phyloP scores from a whole-genome alignment of 2,797 vertebrate species.

The Salarias fasciatus region DNA sequence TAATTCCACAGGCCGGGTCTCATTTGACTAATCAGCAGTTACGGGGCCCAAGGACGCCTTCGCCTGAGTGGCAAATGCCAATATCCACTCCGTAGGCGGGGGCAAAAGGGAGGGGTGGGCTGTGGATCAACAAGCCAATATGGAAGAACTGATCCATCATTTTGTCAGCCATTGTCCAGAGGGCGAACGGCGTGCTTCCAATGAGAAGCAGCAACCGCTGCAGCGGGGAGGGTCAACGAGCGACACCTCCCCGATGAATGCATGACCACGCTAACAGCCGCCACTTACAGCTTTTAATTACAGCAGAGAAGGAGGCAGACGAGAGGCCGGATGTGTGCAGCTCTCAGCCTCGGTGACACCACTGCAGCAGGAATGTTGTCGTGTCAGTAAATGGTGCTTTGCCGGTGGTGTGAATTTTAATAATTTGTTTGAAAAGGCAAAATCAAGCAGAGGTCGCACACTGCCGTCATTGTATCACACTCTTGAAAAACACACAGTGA shows the following conservation, averaged over 20 bases:
- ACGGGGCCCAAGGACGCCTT: slow-evolving; percentile 76
- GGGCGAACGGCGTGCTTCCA: slow-evolving; percentile 80
- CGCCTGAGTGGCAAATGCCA: slow-evolving; percentile 94
- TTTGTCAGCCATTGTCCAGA: slow-evolving; percentile 86
- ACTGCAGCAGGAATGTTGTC: slow-evolving; percentile 20
- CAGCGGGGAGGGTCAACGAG: slow-evolving; percentile 53
- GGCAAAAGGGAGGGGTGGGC: slow-evolving; percentile 64
- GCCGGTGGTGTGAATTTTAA: slow-evolving; percentile 29
- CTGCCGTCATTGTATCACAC: slow-evolving; percentile 58
- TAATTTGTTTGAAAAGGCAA: slow-evolving; percentile 47
- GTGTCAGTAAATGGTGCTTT: slow-evolving; percentile 25
- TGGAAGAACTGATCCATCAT: slow-evolving; percentile 91
- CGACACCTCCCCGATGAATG: slow-evolving; percentile 70
- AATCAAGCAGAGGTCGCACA: slow-evolving; percentile 53
- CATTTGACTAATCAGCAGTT: slow-evolving; percentile 93
- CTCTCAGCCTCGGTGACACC: slow-evolving; percentile 21
- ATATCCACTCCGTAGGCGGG: slow-evolving; percentile 81
- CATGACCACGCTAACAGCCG: slow-evolving; percentile 79
- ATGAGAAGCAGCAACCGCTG: slow-evolving; percentile 71
- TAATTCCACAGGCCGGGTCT: slow-evolving; percentile 83
- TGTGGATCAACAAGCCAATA: slow-evolving; percentile 91
- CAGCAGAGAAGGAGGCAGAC: slow-evolving; percentile 43
- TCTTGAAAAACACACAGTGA: slow-evolving; percentile 39
- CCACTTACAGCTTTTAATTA: slow-evolving; percentile 69
- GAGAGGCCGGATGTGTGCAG: slow-evolving; percentile 11